Evolutionary conservation across 64 coral and sea anemone genomes (phyloP).

Genomic region (Porites lutea): DNA sequence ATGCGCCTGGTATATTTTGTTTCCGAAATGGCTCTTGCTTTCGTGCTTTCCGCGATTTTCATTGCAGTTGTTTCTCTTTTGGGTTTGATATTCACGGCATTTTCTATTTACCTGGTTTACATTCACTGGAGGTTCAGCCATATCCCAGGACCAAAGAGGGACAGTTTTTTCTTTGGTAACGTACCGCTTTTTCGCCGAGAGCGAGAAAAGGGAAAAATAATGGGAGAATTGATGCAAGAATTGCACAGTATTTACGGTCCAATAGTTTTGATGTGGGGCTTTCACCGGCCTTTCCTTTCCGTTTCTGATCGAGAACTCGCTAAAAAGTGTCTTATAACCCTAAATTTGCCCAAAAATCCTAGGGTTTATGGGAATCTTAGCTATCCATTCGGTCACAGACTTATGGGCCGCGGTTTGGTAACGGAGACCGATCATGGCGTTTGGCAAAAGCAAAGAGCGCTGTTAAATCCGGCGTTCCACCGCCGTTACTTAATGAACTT

Average conservation of each 20-base stretch:
- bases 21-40: neutral
- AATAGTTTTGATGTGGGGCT: slow-evolving; percentile 50
- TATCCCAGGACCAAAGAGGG: slow-evolving; percentile 66
- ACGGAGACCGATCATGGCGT: slow-evolving; percentile 44
- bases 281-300: slow-evolving; percentile 23
- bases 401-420: slow-evolving; percentile 58
- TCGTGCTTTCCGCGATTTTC: neutral
- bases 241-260: slow-evolving; percentile 52
- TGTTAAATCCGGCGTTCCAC: slow-evolving; percentile 86
- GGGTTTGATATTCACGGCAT: slow-evolving; percentile 3
- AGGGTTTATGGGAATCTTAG: slow-evolving; percentile 9
- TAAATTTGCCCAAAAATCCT: slow-evolving; percentile 54
- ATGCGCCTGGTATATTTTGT: neutral
- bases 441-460: slow-evolving; percentile 70
- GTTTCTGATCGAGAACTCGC: slow-evolving; percentile 51
- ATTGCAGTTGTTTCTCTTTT: neutral
- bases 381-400: slow-evolving; percentile 43
- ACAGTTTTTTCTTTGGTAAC: slow-evolving; percentile 75
- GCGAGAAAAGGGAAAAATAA: neutral
- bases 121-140: slow-evolving; percentile 74
- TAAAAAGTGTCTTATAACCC: slow-evolving; percentile 53
- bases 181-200: neutral
- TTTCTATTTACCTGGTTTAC: slow-evolving; percentile 50
- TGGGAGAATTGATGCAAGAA: slow-evolving; percentile 25
- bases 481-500: slow-evolving; percentile 85